Conservation (phyloP, 2,888 invertebrate genomes). For the Euzophera pinguis region DNA sequence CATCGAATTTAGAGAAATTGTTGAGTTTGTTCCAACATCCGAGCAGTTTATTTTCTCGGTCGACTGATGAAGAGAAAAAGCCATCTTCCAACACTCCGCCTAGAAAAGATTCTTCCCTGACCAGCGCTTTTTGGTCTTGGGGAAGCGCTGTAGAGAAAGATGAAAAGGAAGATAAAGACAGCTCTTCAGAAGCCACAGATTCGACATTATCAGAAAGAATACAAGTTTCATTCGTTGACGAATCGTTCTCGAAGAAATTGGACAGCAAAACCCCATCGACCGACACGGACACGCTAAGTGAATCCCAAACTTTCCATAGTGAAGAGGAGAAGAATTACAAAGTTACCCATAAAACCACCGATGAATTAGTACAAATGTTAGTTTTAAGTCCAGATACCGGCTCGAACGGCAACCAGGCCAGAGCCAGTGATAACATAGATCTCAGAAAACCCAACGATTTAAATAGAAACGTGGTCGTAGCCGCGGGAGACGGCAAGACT, state of each 20-base stretch:
- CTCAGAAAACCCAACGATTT: constrained; percentile 67
- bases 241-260: constrained; percentile 66
- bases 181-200: constrained; percentile 64
- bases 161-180: constrained; percentile 52
- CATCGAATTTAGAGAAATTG: constrained; percentile 82
- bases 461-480: constrained; percentile 40
- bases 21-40: constrained; percentile 84
- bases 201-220: constrained; percentile 70
- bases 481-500: constrained; percentile 25
- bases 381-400: constrained; percentile 58
- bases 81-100: constrained; percentile 63
- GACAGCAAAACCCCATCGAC: constrained; percentile 72
- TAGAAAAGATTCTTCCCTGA: constrained; percentile 63
- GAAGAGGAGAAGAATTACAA: constrained; percentile 34
- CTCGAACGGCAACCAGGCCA: constrained; percentile 38
- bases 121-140: constrained; percentile 75
- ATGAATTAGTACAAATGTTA: constrained; percentile 76
- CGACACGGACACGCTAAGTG: constrained; percentile 70
- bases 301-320: constrained; percentile 60
- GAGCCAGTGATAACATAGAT: constrained; percentile 59
- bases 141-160: constrained; percentile 52
- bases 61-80: constrained; percentile 64
- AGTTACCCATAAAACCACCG: constrained; percentile 73
- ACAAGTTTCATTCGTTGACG: constrained; percentile 69
- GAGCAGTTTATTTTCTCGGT: constrained; percentile 79